Evolutionary conservation across 2,797 vertebrate genomes (phyloP).

Genomic region (Onychomys torridus): DNA sequence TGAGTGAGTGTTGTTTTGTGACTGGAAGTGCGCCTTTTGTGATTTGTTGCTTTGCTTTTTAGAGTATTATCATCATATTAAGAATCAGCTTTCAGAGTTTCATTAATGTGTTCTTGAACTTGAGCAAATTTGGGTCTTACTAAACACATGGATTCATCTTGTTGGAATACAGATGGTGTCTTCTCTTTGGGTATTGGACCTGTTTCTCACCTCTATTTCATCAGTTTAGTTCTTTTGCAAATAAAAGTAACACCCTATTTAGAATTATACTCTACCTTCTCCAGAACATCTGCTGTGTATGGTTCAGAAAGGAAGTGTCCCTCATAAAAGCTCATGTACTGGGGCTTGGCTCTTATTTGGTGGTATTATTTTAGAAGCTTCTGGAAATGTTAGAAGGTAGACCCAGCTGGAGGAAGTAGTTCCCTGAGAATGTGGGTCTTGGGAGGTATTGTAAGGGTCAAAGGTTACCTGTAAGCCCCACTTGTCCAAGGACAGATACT

Average conservation of each 20-base stretch:
- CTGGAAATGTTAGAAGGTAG: background rate
- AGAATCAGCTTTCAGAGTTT: constrained; percentile 7
- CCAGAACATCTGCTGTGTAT: background rate
- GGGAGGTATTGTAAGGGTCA: too few species aligned
- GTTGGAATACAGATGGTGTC: background rate
- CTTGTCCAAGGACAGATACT: background rate
- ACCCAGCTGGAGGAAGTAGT: too few species aligned
- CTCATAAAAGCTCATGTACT: background rate
- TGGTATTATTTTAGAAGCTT: background rate
- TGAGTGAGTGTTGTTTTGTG: constrained; percentile 64
- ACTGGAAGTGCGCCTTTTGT: constrained; percentile 62
- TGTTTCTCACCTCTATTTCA: background rate
- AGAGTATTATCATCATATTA: background rate
- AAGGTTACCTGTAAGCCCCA: background rate
- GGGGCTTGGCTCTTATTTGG: background rate
- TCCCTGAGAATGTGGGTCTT: too few species aligned
- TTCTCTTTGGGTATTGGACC: background rate
- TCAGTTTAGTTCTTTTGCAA: background rate
- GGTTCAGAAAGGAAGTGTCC: background rate
- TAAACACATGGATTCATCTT: constrained; percentile 10
- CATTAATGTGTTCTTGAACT: background rate
- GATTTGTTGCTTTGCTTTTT: constrained; percentile 68
- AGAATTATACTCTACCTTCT: background rate
- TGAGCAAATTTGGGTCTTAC: constrained; percentile 3
- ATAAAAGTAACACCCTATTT: background rate